Percentiles rank a stretch among this genome's conserved stretches.
Conservation (phyloP, 2,888 invertebrate species). For the Icerya purchasi region DNA sequence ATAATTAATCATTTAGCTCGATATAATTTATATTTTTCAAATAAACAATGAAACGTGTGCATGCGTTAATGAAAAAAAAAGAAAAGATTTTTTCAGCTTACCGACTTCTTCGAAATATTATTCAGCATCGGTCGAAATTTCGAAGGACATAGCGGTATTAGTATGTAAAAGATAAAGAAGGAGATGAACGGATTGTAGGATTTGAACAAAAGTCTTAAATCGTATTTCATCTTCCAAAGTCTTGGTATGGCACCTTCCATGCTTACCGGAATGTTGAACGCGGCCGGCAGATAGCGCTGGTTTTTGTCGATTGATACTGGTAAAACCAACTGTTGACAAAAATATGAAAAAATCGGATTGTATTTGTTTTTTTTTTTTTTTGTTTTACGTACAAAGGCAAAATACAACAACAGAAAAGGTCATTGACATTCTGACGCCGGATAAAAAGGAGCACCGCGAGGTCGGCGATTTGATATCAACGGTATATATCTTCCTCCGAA, state of each 20-base stretch:
- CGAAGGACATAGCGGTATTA: conserved; percentile 21
- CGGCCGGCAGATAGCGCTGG: conserved; percentile 25
- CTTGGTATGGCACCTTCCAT: conserved; percentile 35
- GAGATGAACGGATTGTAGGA: conserved; percentile 31
- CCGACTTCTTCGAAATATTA: conserved; percentile 17
- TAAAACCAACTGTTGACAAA: conserved; percentile 22
- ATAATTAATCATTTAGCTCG: too few relatives aligned
- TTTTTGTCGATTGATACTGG: conserved; percentile 22
- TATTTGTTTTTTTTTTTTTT: too few relatives aligned
- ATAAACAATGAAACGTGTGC: too few relatives aligned
- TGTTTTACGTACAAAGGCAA: too few relatives aligned
- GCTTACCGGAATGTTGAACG: conserved; percentile 29
- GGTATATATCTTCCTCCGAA: too few relatives aligned
- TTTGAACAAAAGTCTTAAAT: conserved; percentile 27
- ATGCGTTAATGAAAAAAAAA: too few relatives aligned
- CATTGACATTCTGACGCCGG: too few relatives aligned
- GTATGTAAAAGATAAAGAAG: conserved; percentile 27
- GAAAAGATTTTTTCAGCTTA: too few relatives aligned
- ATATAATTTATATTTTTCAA: too few relatives aligned
- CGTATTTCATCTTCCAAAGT: conserved; percentile 32
- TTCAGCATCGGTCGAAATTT: conserved; percentile 15
- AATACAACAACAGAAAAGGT: too few relatives aligned
- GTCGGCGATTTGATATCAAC: too few relatives aligned
- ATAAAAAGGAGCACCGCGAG: too few relatives aligned
- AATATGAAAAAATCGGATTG: neutral